Evolutionary conservation across 2,113 vertebrate genomes (phyloP).

Genomic region (Tamias sibiricus): DNA sequence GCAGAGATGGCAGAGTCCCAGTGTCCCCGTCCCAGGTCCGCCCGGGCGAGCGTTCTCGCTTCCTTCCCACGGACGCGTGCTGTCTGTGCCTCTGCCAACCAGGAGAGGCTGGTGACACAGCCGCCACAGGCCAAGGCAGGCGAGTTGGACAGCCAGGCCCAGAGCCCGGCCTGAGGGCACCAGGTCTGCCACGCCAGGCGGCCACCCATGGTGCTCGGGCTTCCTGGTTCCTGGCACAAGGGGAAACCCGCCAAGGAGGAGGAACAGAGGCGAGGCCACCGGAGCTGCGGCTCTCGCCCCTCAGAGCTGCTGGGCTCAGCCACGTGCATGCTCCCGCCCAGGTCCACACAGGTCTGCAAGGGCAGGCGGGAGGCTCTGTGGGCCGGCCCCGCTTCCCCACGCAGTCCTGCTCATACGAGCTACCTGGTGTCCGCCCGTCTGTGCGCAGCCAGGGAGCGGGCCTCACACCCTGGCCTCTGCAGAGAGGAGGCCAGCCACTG

Average conservation of each 20-base stretch:
- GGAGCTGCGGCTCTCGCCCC: too few species aligned
- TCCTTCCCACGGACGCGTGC: accelerated
- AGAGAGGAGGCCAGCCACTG: neutral
- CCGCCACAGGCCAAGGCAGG: too few species aligned
- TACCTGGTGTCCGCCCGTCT: accelerated
- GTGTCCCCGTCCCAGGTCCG: too few species aligned
- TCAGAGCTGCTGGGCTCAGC: too few species aligned
- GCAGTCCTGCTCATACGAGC: accelerated
- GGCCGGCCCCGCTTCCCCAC: too few species aligned
- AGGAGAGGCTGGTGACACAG: accelerated
- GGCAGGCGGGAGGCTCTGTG: neutral
- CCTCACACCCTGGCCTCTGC: neutral
- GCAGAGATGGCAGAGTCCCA: too few species aligned
- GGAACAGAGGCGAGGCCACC: neutral
- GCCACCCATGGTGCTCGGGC: too few species aligned
- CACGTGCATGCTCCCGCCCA: too few species aligned
- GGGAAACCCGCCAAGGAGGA: neutral
- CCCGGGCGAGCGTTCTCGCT: accelerated
- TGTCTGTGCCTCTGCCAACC: accelerated
- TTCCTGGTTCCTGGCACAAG: accelerated
- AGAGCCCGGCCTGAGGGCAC: too few species aligned
- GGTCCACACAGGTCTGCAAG: neutral
- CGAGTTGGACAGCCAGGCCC: neutral
- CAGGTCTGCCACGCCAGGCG: too few species aligned
- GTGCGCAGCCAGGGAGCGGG: accelerated